Base-by-base conservation (phyloP, 2,113 vertebrate genomes). In the Macrotus californicus region DNA sequence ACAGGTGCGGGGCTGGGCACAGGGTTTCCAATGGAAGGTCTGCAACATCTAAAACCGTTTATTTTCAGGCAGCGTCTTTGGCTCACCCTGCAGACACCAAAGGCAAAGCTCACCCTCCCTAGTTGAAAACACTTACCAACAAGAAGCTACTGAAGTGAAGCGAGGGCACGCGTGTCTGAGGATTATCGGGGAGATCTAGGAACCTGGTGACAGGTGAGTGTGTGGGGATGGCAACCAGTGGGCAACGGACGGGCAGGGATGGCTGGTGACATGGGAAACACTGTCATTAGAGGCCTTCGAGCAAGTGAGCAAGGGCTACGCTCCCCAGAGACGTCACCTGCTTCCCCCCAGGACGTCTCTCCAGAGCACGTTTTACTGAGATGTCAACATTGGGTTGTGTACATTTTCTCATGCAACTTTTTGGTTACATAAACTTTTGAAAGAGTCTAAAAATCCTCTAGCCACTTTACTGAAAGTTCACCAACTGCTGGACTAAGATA, bases 251-350 rank as follows among this genome's bases (percentile, higher is more conserved):
- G 21, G 14, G 26, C 39, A n/a, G 7, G 10, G 41, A 34, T 2
- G 2, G 21, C 19, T 19, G 61, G 19, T 26, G 7, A 69, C 2
- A n/a, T 0, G 5, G n/a, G 64, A 36, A 67, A 54, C 4, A 54
- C 18, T 24, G 52, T 50, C 46, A 16, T 1, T 9, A 1, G 19
- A 41, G 2, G 75, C 31, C 48, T n/a, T 69, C 36, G 2, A 54
- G 24, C 0, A 0, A 18, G 10, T 26, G 67, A 87, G 21, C 50
- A 18, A 69, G 0, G n/a, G n/a, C 2, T 39, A 9, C 5, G 16
- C 52, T 41, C 21, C 39, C 24, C 72, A n/a, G 18, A 34, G 59
- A 24, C 15, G 31, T 4, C 26, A 19, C 19, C 6, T 9, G 56
- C 24, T 15, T 66, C 73, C 48, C 15, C 81, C n/a, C n/a, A 48